Evolutionary conservation across 2,113 vertebrate genomes (phyloP), one percentile per base, ranked within the genome.

Genomic region (Tetraodon nigroviridis): DNA sequence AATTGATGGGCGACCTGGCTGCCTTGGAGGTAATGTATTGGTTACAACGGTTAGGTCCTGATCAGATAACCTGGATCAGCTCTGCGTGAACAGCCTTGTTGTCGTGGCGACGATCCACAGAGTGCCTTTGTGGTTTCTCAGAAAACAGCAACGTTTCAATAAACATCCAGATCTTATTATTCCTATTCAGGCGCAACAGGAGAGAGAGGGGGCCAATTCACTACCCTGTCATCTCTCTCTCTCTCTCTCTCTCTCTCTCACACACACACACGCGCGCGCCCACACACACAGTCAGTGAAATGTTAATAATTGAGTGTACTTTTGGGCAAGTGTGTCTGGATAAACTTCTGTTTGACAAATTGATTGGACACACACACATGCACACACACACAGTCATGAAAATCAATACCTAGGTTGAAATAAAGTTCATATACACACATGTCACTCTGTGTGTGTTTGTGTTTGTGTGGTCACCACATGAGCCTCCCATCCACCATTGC

Each of bases 1-100:
- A 67, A 76, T 42, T 40, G 55, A 50, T 17, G 5, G 50, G 61
- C 53, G 22, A 66, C 62, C 65, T 57, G 78, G 64, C 71, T 73
- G 13, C 6, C 46, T 68, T 14, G 57, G 32, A 64, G 27, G 64
- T 48, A 59, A 67, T 52, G 51, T 53, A 65, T 10, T 16, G 44
- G 44, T 16, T 46, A 17, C 47, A 32, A 16, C 20, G 21, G 41
- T 54, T 48, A 44, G 21, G 60, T 55, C 50, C 21, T 10, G 57
- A 59, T 61, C 54, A 73, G 19, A 71, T 63, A 64, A 73, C 51
- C 66, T 65, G 60, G 47, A 73, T 69, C 57, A 68, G 18, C 67
- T 47, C 69, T 32, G 63, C 58, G 67, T 48, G 62, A 67, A 53
- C 40, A 3, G 47, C 24, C 49, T 51, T 19, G 16, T 42, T 52